Conservation (phyloP, 2,888 invertebrate genomes). For the Strigamia crassipes region DNA sequence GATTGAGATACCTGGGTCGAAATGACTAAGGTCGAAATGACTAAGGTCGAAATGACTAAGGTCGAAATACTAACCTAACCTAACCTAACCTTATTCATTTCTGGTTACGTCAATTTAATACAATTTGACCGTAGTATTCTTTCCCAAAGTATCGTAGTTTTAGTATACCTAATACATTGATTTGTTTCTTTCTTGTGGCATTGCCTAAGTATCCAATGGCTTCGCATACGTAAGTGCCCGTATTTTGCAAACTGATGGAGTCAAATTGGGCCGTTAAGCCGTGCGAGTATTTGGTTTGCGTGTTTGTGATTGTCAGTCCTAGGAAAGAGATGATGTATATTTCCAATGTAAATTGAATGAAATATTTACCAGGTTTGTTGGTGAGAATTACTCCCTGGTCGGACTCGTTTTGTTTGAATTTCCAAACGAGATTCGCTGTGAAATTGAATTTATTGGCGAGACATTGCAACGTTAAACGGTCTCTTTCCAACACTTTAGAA, state of each 20-base stretch:
- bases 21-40: no score
- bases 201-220: neutral
- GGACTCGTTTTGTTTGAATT: neutral
- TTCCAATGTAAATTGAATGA: no score
- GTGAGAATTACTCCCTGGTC: neutral
- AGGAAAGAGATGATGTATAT: no score
- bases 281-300: neutral
- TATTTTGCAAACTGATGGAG: neutral
- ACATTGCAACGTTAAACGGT: neutral
- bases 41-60: no score
- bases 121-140: no score
- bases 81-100: no score
- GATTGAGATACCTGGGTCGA: no score
- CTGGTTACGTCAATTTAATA: no score
- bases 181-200: neutral
- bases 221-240: constrained; percentile 3
- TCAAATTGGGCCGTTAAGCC: neutral
- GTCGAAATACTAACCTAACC: no score
- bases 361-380: neutral
- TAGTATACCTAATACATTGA: neutral
- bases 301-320: neutral
- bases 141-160: no score
- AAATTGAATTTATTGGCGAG: neutral
- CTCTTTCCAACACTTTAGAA: neutral
- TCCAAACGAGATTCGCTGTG: neutral